Conservation (phyloP, 2,113 vertebrate species). For the Corythaixoides concolor region DNA sequence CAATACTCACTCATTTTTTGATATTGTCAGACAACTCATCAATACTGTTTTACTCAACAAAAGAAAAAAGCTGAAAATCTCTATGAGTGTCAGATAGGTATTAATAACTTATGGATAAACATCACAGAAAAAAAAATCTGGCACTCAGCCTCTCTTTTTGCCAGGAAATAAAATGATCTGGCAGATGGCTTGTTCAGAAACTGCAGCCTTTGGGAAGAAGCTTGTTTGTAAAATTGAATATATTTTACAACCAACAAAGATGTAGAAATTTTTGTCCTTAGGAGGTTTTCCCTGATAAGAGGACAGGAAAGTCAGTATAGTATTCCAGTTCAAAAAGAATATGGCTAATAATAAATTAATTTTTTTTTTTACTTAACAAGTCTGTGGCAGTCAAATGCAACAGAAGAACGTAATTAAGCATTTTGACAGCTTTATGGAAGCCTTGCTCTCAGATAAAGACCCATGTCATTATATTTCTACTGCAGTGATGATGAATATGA, state of each 20-base stretch:
- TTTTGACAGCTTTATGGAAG: slow-evolving; percentile 29
- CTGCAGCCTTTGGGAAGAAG: slow-evolving; percentile 17
- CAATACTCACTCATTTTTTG: not conserved
- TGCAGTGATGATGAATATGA: not conserved
- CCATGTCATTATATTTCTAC: not conserved
- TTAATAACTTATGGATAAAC: slow-evolving; percentile 22
- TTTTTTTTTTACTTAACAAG: not conserved
- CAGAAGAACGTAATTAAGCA: slow-evolving; percentile 1
- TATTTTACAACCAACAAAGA: slow-evolving; percentile 32
- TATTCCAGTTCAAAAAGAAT: not conserved
- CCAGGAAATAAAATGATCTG: slow-evolving; percentile 5
- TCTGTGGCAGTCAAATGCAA: not conserved
- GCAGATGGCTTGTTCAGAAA: slow-evolving; percentile 53
- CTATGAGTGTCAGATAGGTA: not conserved
- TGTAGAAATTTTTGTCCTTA: not conserved
- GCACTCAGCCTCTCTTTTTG: not conserved
- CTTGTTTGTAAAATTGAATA: slow-evolving; percentile 36
- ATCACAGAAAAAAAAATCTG: not conserved
- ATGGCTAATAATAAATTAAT: not conserved
- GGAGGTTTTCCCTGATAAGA: not conserved
- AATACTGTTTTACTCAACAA: not conserved
- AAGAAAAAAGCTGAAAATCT: not conserved
- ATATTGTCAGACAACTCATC: not conserved
- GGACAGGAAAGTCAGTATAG: not conserved
- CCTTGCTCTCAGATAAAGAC: slow-evolving; percentile 11